Evolutionary conservation across 1,140 invertebrate genomes (phyloP).

Genomic region (Nautilus pompilius): DNA sequence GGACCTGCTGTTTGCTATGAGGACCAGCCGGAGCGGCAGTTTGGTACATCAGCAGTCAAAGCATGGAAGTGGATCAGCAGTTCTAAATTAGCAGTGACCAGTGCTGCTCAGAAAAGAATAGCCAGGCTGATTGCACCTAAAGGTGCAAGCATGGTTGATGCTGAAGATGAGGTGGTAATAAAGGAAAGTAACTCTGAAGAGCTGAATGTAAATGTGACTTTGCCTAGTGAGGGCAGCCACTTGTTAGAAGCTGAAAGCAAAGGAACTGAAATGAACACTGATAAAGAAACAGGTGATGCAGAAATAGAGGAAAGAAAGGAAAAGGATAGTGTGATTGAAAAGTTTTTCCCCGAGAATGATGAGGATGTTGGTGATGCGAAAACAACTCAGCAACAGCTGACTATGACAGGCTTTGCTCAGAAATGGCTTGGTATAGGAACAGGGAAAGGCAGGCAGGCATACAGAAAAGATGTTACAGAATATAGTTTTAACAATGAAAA

Average conservation of each 20-base stretch:
- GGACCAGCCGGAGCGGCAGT: too few relatives aligned
- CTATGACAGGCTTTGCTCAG: conserved; percentile 7
- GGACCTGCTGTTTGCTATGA: background rate
- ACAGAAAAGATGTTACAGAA: conserved; percentile 6
- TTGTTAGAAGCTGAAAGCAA: too few relatives aligned
- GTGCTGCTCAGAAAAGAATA: conserved; percentile 2
- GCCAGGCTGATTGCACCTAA: too few relatives aligned
- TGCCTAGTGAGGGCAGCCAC: too few relatives aligned
- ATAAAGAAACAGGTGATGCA: background rate
- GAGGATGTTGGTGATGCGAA: background rate
- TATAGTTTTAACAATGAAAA: conserved; percentile 4
- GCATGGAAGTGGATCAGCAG: conserved; percentile 3
- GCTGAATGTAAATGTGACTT: too few relatives aligned
- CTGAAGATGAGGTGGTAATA: too few relatives aligned
- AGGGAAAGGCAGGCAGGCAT: conserved; percentile 6
- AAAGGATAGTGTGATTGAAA: background rate
- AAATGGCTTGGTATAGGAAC: conserved; percentile 11
- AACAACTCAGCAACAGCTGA: background rate
- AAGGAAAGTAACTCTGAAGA: too few relatives aligned
- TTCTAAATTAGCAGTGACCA: background rate
- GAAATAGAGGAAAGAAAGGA: background rate
- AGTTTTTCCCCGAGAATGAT: background rate
- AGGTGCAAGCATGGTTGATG: too few relatives aligned
- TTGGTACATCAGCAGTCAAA: background rate
- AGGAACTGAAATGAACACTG: background rate